Percentiles rank a stretch among this genome's conserved stretches.
Evolutionary conservation across 1,140 invertebrate genomes (phyloP).

Genomic region (Paraescarpia echinospica): DNA sequence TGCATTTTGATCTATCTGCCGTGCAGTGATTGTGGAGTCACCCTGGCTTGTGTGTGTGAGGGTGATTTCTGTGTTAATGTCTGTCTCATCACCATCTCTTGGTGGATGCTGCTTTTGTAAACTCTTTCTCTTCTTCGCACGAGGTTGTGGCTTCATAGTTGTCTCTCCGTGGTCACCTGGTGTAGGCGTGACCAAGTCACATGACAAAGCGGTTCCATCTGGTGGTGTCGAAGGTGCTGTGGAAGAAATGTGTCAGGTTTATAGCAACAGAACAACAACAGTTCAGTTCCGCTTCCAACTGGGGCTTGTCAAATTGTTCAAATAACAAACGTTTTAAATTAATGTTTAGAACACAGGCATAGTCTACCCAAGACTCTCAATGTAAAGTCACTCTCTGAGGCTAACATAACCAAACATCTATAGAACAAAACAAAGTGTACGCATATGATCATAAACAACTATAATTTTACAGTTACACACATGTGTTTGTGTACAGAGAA

Average conservation of each 20-base stretch:
- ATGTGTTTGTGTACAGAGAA: no score
- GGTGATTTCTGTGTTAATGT: neutral
- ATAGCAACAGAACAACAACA: neutral
- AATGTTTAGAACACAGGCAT: no score
- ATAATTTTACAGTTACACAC: no score
- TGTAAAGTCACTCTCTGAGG: no score
- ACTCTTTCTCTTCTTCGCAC: neutral
- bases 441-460: no score
- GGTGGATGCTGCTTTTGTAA: neutral
- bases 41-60: neutral
- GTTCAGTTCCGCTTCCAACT: neutral
- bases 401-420: no score
- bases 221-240: neutral
- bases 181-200: neutral
- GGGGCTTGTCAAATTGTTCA: no score
- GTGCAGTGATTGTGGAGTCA: neutral
- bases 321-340: no score
- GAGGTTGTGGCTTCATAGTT: neutral
- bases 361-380: no score
- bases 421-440: no score
- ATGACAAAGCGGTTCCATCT: neutral
- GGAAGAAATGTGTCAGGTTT: neutral
- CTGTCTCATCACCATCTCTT: neutral
- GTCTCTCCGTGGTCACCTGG: neutral
- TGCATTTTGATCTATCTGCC: neutral